Evolutionary conservation across 2,113 vertebrate genomes (phyloP), one percentile per base, ranked within the genome.

Genomic region (Antennarius striatus): DNA sequence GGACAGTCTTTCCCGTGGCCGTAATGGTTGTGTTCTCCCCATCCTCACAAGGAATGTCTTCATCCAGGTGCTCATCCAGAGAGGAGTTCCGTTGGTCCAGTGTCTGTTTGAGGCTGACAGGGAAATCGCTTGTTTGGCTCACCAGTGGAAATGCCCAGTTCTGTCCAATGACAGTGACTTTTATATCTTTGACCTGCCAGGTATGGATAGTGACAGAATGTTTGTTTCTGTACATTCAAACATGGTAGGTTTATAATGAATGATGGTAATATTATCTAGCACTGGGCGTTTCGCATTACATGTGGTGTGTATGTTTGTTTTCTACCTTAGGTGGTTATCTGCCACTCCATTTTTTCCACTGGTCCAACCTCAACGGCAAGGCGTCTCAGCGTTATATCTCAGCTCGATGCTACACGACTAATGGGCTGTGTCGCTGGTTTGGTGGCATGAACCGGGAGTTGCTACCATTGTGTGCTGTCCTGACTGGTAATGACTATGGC

Each of bases 91-190:
- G 4, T 91, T 98, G 55, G 91, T 95, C 47, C 96, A 98, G 87
- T 95, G 95, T 78, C 89, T 95, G 56, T 89, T 92, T 7, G 97
- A 99, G 87, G 97, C 98, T 17, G 97, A 99, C 82, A 87, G 92
- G 66, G 96, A 99, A 69, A 94, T 98, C 36, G 94, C 94, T 7
- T 94, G 93, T 16, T 90, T 99, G 64, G 98, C 97, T 42, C 94
- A 91, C 73, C 88, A 94, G 28, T 98, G 96, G 97, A 88, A 85
- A 30, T 99, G 97, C 45, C 96, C 96, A 0, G 93, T 99, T 13
- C 87, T 99, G 50, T 93, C 94, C 2, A 95, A 93, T 1, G 98
- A 99, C 77, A 99, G 96, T 71, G 98, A 99, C 81, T 99, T 99
- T 78, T 99, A 90, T 78, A 92, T 97, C 61, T 99, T 96, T 86